phyloP scores from a whole-genome alignment of 2,888 invertebrate species.

The Cheilosia scutellata region DNA sequence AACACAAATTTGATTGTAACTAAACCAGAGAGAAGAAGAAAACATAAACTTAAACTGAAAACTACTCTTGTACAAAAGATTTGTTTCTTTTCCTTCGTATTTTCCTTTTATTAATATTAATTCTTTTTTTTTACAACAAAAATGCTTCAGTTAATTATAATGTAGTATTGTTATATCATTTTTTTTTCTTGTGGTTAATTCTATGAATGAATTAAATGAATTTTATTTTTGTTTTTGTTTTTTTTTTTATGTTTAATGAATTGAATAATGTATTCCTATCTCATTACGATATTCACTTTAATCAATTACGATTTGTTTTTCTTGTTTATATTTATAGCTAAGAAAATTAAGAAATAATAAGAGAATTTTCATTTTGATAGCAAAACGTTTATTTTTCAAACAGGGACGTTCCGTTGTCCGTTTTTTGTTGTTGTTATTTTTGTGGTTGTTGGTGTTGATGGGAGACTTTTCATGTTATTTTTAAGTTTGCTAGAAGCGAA shows the following conservation, averaged over 20 bases:
- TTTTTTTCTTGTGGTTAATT: constrained; percentile 69
- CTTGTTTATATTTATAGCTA: constrained; percentile 66
- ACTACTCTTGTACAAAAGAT: constrained; percentile 56
- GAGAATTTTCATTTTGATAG: constrained; percentile 66
- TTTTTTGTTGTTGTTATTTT: constrained; percentile 37
- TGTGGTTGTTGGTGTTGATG: not conserved
- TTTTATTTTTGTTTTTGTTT: constrained; percentile 1
- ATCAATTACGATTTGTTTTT: constrained; percentile 37
- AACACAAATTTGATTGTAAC: constrained; percentile 67
- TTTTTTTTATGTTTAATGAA: constrained; percentile 55
- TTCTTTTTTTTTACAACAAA: constrained; percentile 70
- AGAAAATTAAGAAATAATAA: constrained; percentile 71
- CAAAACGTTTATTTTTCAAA: constrained; percentile 74
- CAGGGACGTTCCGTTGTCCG: constrained; percentile 74
- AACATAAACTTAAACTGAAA: constrained; percentile 41
- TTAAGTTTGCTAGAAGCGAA: constrained; percentile 47
- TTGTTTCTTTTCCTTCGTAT: constrained; percentile 45
- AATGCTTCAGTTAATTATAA: constrained; percentile 72
- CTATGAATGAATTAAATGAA: constrained; percentile 74
- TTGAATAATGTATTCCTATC: constrained; percentile 74
- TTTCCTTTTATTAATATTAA: constrained; percentile 68
- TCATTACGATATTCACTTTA: constrained; percentile 71
- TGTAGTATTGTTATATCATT: constrained; percentile 64
- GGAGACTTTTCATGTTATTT: constrained; percentile 14
- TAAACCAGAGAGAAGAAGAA: constrained; percentile 42